Base-by-base conservation (phyloP, 1,140 invertebrate genomes). In the Geopemphigus sp. region DNA sequence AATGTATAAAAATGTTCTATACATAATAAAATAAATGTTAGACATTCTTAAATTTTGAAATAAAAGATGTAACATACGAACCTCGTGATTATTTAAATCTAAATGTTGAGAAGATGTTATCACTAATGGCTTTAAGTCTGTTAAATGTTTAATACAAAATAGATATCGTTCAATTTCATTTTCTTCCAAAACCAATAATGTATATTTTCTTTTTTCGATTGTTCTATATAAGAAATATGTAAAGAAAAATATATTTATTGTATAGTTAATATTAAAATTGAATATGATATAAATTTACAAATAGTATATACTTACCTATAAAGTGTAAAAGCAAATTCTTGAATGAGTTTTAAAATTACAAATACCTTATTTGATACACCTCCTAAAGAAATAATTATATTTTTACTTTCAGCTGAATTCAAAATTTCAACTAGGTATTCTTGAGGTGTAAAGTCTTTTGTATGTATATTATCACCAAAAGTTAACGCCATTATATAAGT, bases 331-430 rank as follows among this genome's bases (percentile, higher is more conserved):
- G 90, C 88, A 78, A 90, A 84, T 84, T 92, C 91, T 87, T 95
- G 93, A 61, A 97, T 90, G 19, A 98, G 86, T 89, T 97, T 93
- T 12, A 95, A 89, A 11, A 92, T 90, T 82, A 98, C 92, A 85
- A 96, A 98, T 47, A 93, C 91, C 87, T 96, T 96, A 59, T 94
- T 94, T 22, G 90, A 88, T 68, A 90, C 90, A 82, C 93, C 93
- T 63, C 91, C 92, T 59, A 97, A 87, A 85, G 93, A 95, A 70
- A 95, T 89, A 82, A 98, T 94, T 19, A 92, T 92, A 85, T 98
- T 95, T 76, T 88, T 88, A 81, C 92, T 87, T 83, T 90, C 90
- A 0, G 93, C 92, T 45, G 90, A 88, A 84, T 95, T 92, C 80
- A 96, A 86, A 72, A 97, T 85, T 86, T 96, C 94, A 83, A 89